phyloP scores from a whole-genome alignment of 2,113 vertebrate species.

The Solea solea region DNA sequence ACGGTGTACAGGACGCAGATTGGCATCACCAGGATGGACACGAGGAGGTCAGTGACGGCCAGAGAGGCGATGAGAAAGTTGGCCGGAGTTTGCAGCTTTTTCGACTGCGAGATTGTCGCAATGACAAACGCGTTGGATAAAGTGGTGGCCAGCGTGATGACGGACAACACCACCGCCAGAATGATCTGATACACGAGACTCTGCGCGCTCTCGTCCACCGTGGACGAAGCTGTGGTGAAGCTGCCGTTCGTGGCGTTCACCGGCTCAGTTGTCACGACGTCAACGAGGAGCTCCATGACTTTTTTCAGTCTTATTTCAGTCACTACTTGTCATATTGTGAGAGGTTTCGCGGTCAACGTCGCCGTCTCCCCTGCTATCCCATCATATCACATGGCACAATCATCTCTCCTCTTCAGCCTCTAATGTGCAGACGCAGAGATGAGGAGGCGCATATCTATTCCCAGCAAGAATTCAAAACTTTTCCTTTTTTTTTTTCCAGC shows the following conservation, averaged over 20 bases:
- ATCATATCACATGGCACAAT: slow-evolving; percentile 12
- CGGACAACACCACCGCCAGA: slow-evolving; percentile 84
- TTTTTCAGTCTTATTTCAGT: slow-evolving; percentile 12
- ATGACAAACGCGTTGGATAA: slow-evolving; percentile 97
- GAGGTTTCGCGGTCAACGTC: slow-evolving; percentile 2
- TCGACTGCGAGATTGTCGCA: slow-evolving; percentile 92
- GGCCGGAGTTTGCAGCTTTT: slow-evolving; percentile 97
- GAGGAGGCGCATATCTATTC: slow-evolving; percentile 41
- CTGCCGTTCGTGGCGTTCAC: slow-evolving; percentile 70
- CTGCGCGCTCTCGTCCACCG: slow-evolving; percentile 44
- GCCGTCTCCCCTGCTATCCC: slow-evolving; percentile 17
- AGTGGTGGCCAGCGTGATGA: slow-evolving; percentile 92
- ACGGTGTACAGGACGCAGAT: slow-evolving; percentile 95
- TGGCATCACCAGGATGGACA: slow-evolving; percentile 97
- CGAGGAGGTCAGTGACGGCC: slow-evolving; percentile 94
- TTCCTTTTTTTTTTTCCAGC: slow-evolving; percentile 19
- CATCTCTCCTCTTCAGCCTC: slow-evolving; percentile 8
- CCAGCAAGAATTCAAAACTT: slow-evolving; percentile 12
- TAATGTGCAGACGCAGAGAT: neutral
- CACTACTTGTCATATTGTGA: slow-evolving; percentile 33
- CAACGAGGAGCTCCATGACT: slow-evolving; percentile 83
- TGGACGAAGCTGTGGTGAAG: slow-evolving; percentile 32
- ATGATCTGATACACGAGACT: slow-evolving; percentile 81
- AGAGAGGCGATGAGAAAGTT: slow-evolving; percentile 97
- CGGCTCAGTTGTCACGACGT: slow-evolving; percentile 69